Base-by-base conservation (phyloP, 2,888 invertebrate species). In the Gari tellinella region DNA sequence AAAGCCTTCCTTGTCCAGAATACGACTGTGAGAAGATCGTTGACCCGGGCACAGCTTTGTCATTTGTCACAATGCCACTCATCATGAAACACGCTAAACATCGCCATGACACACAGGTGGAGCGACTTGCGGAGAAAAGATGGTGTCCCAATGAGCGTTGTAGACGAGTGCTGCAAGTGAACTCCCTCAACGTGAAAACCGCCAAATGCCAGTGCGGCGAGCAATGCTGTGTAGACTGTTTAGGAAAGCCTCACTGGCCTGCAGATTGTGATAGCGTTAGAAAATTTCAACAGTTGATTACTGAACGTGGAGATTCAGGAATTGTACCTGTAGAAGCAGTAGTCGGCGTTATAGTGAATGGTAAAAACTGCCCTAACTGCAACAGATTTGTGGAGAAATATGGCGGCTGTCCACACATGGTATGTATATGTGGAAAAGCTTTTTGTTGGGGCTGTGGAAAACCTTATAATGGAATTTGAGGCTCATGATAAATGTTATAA, bases 371-470 rank as follows among this genome's bases (percentile, higher is more conserved):
- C 65, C 86, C 85, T 10, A 52, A 72, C 14, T 86, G 86, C 43
- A 72, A 81, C 10, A 53, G 58, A 38, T 83, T 82, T 62, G 64
- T 85, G 10, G 83, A 81, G 45, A 85, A 84, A 60, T 53, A 75
- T 26, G 84, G 81, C n/a, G 85, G 85, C 0, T 85, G 85, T 58
- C 79, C 68, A 10, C 57, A 45, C 31, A 85, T 84, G 82, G 19
- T 5, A 0, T 86, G 86, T 55, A 51, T 69, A 7, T 86, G 86
- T 64, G 72, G 74, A 7, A 51, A 64, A 5, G 17, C 23, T 8
- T 86, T 86, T 51, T 86, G 86, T 46, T 86, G 85, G 86, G 81
- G 79, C 0, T 86, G 86, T 73, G 65, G 72, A 8, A 66, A 64
- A 26, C 14, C 40, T 12, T 83, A 57, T 62, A 19, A 15, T n/a